phyloP scores from a whole-genome alignment of 2,888 invertebrate genomes.

The Drosophila dives region DNA sequence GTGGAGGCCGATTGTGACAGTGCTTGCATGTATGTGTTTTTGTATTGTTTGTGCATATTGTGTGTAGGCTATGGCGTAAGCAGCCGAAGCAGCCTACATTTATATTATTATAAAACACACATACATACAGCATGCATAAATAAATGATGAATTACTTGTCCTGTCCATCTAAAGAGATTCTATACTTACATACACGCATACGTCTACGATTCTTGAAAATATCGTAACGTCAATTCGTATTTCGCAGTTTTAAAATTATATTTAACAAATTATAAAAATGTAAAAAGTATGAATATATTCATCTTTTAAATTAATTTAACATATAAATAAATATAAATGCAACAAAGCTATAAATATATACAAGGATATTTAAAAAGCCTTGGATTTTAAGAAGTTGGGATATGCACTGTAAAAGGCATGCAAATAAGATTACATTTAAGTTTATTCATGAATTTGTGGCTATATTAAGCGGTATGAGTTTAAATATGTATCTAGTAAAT shows the following conservation, averaged over 20 bases:
- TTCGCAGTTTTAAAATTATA: not conserved
- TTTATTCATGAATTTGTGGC: not conserved
- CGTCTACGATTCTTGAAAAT: not conserved
- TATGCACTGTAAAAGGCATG: not conserved
- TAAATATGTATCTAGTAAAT: not conserved
- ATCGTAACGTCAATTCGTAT: not conserved
- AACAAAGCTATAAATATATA: too few relatives aligned
- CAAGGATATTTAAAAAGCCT: not conserved
- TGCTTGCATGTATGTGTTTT: not conserved
- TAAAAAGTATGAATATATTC: not conserved
- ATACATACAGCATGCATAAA: not conserved
- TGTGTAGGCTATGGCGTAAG: conserved; percentile 11
- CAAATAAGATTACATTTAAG: not conserved
- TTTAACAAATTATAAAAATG: not conserved
- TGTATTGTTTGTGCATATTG: not conserved
- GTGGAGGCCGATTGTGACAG: conserved; percentile 39
- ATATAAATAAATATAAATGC: too few relatives aligned
- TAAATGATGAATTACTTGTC: conserved; percentile 25
- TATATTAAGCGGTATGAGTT: not conserved
- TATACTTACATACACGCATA: not conserved
- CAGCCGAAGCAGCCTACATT: conserved; percentile 10
- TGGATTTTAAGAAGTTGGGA: not conserved
- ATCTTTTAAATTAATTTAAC: too few relatives aligned
- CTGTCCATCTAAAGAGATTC: not conserved
- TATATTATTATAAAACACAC: not conserved